Conservation (phyloP, 2,113 vertebrate genomes). For the Candoia aspera region DNA sequence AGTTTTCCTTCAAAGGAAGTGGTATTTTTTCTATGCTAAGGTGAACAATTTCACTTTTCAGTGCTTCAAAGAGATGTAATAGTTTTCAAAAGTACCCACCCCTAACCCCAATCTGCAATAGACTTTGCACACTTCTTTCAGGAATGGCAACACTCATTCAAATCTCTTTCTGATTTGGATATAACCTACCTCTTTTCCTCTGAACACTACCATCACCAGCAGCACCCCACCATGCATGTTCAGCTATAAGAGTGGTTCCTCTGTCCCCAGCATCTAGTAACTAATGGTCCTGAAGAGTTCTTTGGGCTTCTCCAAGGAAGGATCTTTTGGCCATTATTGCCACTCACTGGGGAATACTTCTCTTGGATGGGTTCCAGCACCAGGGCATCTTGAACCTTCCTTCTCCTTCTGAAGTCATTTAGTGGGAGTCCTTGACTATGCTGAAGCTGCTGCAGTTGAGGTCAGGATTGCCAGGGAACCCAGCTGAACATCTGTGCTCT, state of each 20-base stretch:
- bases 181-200: neutral
- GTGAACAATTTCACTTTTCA: too few relatives aligned
- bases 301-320: neutral
- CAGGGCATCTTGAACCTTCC: neutral
- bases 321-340: neutral
- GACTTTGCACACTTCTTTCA: too few relatives aligned
- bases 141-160: too few relatives aligned
- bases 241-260: neutral
- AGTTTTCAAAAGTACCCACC: too few relatives aligned
- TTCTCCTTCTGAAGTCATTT: fast-evolving
- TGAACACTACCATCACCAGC: too few relatives aligned
- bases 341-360: neutral
- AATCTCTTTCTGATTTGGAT: neutral
- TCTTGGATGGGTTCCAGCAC: neutral
- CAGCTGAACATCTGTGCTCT: constrained; percentile 4
- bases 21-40: too few relatives aligned
- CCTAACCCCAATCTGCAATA: too few relatives aligned
- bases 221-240: neutral
- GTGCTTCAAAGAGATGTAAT: too few relatives aligned
- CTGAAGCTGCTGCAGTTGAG: neutral
- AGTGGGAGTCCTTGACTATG: neutral
- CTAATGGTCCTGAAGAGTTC: neutral
- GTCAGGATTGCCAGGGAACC: neutral
- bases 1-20: too few relatives aligned
- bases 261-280: neutral